phyloP scores from a whole-genome alignment of 2,888 invertebrate genomes.

The Drosophila aldrichi region DNA sequence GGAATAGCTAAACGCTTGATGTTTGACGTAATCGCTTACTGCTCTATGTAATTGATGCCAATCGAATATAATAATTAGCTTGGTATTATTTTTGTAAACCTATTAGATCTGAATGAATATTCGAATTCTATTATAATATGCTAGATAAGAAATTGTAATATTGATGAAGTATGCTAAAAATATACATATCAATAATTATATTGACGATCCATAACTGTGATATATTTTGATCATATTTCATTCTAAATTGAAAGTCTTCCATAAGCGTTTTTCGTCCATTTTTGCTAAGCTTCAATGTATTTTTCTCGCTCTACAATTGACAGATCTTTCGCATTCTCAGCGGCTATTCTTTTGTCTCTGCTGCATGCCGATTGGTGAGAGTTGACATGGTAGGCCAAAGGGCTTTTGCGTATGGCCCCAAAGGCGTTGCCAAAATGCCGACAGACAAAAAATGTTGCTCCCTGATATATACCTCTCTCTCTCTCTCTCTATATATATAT shows the following conservation, averaged over 20 bases:
- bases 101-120: neutral
- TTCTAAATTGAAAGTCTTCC: too few species aligned
- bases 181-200: too few species aligned
- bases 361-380: constrained; percentile 45
- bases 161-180: too few species aligned
- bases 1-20: constrained; percentile 34
- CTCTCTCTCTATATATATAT: neutral
- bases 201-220: too few species aligned
- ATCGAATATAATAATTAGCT: constrained; percentile 13
- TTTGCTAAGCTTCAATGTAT: neutral
- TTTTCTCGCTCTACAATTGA: neutral
- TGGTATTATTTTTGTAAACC: neutral
- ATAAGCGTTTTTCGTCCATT: neutral
- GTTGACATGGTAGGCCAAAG: constrained; percentile 12
- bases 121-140: neutral
- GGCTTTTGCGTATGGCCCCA: constrained; percentile 45
- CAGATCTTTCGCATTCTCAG: neutral
- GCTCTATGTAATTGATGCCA: constrained; percentile 38
- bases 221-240: too few species aligned
- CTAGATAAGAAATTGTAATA: too few species aligned
- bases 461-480: constrained; percentile 10
- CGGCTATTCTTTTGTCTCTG: neutral
- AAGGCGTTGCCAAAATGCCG: constrained; percentile 65
- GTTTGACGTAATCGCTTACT: constrained; percentile 39
- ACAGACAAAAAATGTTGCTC: neutral